Evolutionary conservation across 2,113 vertebrate genomes (phyloP).

Genomic region (Neomonachus schauinslandi): DNA sequence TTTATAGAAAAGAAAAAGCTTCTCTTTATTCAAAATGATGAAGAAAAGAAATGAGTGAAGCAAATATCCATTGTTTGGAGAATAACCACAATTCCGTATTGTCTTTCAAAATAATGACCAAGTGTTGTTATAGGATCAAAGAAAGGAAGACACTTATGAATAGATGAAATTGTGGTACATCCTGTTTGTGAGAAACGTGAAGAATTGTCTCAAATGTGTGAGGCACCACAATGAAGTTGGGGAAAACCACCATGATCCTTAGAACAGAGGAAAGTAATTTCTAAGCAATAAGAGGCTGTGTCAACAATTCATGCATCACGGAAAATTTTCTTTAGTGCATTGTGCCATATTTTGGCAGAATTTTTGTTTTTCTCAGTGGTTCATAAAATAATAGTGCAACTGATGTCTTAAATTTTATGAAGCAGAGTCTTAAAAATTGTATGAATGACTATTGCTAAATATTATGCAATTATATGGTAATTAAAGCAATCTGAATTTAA

Average conservation of each 20-base stretch:
- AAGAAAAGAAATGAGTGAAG: neutral
- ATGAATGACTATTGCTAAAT: neutral
- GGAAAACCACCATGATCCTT: neutral
- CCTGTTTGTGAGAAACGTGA: neutral
- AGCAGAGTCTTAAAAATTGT: neutral
- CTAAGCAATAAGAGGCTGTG: neutral
- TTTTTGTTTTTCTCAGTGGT: neutral
- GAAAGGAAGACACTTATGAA: neutral
- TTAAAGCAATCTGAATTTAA: neutral
- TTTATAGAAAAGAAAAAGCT: neutral
- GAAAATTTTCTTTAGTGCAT: neutral
- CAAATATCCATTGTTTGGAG: neutral
- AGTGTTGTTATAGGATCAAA: neutral
- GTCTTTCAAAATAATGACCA: neutral
- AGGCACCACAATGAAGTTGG: neutral
- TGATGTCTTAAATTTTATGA: neutral
- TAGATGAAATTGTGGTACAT: neutral
- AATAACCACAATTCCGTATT: neutral
- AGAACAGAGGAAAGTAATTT: neutral
- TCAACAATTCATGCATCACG: neutral
- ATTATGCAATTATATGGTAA: neutral
- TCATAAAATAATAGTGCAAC: neutral
- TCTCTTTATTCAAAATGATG: neutral
- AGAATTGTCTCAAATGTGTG: neutral
- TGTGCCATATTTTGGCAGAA: neutral